Evolutionary conservation across 30 jellyfish, hydroid and myxozoan genomes (phyloP), one percentile per base, ranked within the genome.

Genomic region (Sanderia malayensis): DNA sequence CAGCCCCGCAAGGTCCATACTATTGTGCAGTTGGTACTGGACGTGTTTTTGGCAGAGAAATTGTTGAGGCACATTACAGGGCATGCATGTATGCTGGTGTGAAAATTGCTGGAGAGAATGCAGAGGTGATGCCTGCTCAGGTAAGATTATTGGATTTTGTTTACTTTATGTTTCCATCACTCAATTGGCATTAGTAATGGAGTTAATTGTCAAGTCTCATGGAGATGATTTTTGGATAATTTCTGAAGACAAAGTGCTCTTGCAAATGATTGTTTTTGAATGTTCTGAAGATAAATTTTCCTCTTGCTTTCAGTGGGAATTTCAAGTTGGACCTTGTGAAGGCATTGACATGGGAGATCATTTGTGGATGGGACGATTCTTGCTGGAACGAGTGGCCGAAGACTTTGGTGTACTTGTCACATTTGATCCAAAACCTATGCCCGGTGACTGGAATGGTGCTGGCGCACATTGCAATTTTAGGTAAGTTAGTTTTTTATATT

Each of bases 1-100:
- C 98, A 1, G 96, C 95, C n/a, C 96, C 98, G 6, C 98, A 92
- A 59, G 98, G 98, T 6, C 98, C 98, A n/a, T 92, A 92, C 67
- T 92, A 92, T 74, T 92, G 98, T 71, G 96, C 96, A 11, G 96
- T 92, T 65, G 98, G 98, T 25, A 74, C 94, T 31, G 98, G 98
- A 1, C 58, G 90, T 59, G 98, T 92, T 25, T 92, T 74, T 67
- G 98, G 98, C 28, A 57, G 98, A 57, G 98, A 92, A 67, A 94
- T 92, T 46, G 94, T 92, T 70, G 98, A 92, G 70, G 98, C 98
- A 23, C 98, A 92, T 46, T 92, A 92, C 86, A 79, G 98, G 64
- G 95, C 96, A 0, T 92, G 98, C 67, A 63, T 92, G 45, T 84
- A 71, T 92, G 91, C 98, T 32, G 98, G 98, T 34, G 52, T 92